Evolutionary conservation across 2,888 invertebrate species (phyloP).

Genomic region (Ashinkailepas kermadecensis): DNA sequence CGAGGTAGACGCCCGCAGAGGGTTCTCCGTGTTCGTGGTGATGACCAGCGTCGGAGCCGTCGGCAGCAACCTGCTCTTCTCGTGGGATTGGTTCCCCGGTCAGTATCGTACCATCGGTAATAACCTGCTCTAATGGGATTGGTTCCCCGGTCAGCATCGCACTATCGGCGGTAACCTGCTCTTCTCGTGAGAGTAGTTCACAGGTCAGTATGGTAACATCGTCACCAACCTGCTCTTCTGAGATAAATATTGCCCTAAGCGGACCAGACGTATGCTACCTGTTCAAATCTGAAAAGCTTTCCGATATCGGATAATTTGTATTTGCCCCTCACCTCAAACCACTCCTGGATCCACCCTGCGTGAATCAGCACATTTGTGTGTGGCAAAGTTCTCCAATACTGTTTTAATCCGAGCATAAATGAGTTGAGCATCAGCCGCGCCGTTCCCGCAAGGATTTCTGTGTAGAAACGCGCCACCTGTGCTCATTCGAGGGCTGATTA

Average conservation of each 20-base stretch:
- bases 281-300: neutral
- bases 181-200: neutral
- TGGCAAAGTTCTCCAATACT: too few species aligned
- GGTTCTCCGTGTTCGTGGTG: neutral
- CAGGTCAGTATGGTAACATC: neutral
- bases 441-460: too few species aligned
- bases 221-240: neutral
- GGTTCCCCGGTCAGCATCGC: neutral
- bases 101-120: neutral
- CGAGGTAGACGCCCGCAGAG: neutral
- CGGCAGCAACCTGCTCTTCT: neutral
- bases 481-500: too few species aligned
- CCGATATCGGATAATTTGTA: neutral
- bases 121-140: too few species aligned
- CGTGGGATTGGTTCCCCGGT: constrained; percentile 13
- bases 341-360: too few species aligned
- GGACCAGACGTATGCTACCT: too few species aligned
- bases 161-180: neutral
- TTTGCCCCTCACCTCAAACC: too few species aligned
- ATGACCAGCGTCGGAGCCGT: neutral
- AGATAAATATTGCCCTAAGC: neutral
- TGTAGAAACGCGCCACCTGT: too few species aligned
- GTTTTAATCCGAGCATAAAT: too few species aligned
- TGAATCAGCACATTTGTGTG: too few species aligned
- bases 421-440: too few species aligned